Evolutionary conservation across 2,888 invertebrate species (phyloP), one percentile per base, ranked within the genome.

Genomic region (Euplagia quadripunctaria): DNA sequence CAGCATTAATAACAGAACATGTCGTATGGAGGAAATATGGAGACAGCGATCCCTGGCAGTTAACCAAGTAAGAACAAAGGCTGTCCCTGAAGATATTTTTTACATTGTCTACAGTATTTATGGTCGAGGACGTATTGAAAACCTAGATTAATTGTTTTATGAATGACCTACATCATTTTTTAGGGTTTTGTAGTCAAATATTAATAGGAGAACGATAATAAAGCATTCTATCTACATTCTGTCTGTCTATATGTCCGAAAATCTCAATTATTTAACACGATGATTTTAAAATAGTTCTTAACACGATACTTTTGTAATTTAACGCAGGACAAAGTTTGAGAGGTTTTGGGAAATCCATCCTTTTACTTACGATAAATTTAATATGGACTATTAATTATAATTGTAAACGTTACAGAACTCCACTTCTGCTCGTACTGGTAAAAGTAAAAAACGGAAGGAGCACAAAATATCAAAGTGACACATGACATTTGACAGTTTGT

Each of bases 51-150:
- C 17, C 5, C 63, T 69, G 69, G 63, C 63, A 69, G 5, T 7
- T 14, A 14, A 63, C 61, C 69, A 63, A 69, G 31, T 41, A 16
- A 69, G 31, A 49, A 69, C 63, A 69, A 69, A 69, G 63, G 20
- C 6, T 46, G 12, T n/a, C 12, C n/a, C 43, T n/a, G n/a, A 55
- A n/a, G 7, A 55, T 55, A 0, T 55, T 55, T 55, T 7, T 9
- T 8, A 9, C 8, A 6, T 8, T 14, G 12, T 16, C 14, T 4
- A 11, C 11, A 46, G 11, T 46, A 2, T 51, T 16, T 5, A 51
- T 51, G 51, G 51, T 46, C 11, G 9, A 11, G 9, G 12, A 51
- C 14, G 2, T 51, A 51, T 16, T 51, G 1, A 51, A 51, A 51
- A 51, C 51, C 11, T 11, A 6, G 46, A 11, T 46, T 9, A 46